A percentile compares a stretch with the other conserved stretches of the same genome.
These are phyloP conservation scores for Pseudomyrmex cubaensis DNA, from an alignment of 1,140 invertebrate genomes.

Conservation along the genomic window DNA sequence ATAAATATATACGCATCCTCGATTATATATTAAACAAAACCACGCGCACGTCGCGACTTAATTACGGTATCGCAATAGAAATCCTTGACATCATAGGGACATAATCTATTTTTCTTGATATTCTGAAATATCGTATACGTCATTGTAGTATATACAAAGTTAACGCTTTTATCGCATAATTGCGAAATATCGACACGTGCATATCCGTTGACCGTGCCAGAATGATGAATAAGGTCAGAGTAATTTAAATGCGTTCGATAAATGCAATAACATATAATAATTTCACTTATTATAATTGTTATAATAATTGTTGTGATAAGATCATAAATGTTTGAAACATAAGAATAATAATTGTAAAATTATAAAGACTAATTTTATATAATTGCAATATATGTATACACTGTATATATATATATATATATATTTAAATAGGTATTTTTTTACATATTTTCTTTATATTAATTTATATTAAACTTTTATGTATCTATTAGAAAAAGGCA, in stretches of 20 bases:
- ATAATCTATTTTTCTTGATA: conserved; percentile 35
- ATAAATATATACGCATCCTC: not conserved
- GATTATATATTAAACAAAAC: conserved; percentile 29
- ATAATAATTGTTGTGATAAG: not conserved
- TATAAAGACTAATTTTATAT: too few species aligned
- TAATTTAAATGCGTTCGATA: conserved; percentile 8
- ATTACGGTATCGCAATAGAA: not conserved
- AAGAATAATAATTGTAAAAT: not conserved
- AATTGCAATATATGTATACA: too few species aligned
- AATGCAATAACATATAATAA: not conserved
- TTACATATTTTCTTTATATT: too few species aligned
- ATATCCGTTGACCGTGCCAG: not conserved
- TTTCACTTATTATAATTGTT: not conserved
- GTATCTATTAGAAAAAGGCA: too few species aligned
- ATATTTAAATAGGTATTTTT: too few species aligned
- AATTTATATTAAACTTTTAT: too few species aligned
- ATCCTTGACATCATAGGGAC: conserved; percentile 26
- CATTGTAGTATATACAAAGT: not conserved
- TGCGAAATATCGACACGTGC: not conserved
- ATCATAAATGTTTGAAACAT: not conserved
- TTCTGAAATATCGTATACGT: conserved; percentile 3
- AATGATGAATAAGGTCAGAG: not conserved
- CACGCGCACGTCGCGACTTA: not conserved
- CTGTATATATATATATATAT: too few species aligned
- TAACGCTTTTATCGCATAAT: not conserved